phyloP scores from a whole-genome alignment of 2,888 invertebrate species.

The Aquatica leii region DNA sequence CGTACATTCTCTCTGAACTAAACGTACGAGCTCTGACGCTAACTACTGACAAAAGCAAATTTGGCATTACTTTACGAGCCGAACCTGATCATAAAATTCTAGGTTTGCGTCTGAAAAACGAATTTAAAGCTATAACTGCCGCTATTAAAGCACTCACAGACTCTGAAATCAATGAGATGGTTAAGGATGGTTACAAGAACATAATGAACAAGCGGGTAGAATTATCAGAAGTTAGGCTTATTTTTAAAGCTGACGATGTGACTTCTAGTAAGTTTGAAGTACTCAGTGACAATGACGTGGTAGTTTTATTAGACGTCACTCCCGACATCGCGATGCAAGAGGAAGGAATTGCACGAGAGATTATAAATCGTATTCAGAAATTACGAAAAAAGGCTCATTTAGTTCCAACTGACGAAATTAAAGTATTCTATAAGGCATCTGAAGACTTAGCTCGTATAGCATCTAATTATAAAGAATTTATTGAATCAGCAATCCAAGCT shows the following conservation, averaged over 20 bases:
- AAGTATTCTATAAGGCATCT: conserved; percentile 76
- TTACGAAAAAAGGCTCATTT: conserved; percentile 93
- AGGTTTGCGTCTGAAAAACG: conserved; percentile 87
- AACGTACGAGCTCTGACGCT: conserved; percentile 87
- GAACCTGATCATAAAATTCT: conserved; percentile 95
- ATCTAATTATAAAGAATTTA: conserved; percentile 75
- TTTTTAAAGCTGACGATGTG: conserved; percentile 75
- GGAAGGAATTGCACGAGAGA: conserved; percentile 95
- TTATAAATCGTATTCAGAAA: conserved; percentile 96
- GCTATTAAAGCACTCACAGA: conserved; percentile 83
- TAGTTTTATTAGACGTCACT: conserved; percentile 88
- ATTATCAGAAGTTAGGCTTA: conserved; percentile 81
- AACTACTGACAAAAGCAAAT: conserved; percentile 90
- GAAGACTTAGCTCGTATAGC: conserved; percentile 76
- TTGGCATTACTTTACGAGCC: conserved; percentile 88
- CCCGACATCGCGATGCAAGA: conserved; percentile 91
- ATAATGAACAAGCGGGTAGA: conserved; percentile 81
- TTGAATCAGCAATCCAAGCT: conserved; percentile 84
- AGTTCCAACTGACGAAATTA: conserved; percentile 90
- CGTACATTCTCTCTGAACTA: conserved; percentile 90
- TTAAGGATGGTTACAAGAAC: conserved; percentile 74
- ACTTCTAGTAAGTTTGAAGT: conserved; percentile 83
- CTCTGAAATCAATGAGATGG: conserved; percentile 78
- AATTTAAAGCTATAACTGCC: conserved; percentile 86
- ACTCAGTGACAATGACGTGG: conserved; percentile 87